A percentile compares a stretch with the other conserved stretches of the same genome.
Conservation (phyloP, 2,888 invertebrate species). For the Caenorhabditis virilis region DNA sequence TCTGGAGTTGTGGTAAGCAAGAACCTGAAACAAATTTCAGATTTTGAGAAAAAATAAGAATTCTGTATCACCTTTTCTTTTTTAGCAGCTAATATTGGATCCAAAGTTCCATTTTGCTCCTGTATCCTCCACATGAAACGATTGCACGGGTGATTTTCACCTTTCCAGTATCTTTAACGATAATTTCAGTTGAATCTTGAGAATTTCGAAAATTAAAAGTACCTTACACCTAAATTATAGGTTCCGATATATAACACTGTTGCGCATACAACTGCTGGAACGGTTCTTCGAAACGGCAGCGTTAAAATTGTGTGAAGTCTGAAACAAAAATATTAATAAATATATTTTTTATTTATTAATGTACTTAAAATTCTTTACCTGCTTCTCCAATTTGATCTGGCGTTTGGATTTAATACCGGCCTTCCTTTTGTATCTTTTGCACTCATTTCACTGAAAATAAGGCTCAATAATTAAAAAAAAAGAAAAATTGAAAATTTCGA, state of each 20-base stretch:
- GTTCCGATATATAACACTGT: constrained; percentile 12
- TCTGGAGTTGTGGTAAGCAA: constrained; percentile 27
- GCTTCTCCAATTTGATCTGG: constrained; percentile 26
- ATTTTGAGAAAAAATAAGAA: neutral
- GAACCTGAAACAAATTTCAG: constrained; percentile 19
- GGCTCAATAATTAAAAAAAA: neutral
- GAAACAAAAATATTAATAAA: no score
- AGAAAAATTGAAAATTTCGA: neutral
- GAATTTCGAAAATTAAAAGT: neutral
- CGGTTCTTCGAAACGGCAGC: constrained; percentile 15
- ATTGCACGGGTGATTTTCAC: constrained; percentile 27
- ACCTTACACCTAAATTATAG: constrained; percentile 33
- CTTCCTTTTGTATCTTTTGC: neutral
- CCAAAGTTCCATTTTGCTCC: constrained; percentile 18
- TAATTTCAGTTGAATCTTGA: neutral
- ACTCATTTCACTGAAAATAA: neutral
- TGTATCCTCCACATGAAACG: constrained; percentile 32
- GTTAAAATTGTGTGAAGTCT: constrained; percentile 21
- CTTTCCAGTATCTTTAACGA: constrained; percentile 32
- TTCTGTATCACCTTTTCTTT: constrained; percentile 16
- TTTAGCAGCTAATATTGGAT: constrained; percentile 17
- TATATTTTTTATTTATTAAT: no score
- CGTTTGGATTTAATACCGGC: constrained; percentile 25
- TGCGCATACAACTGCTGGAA: constrained; percentile 19
- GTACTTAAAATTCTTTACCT: constrained; percentile 5